Base-by-base conservation (phyloP, 2,888 invertebrate genomes). In the Melangyna quadrimaculata region DNA sequence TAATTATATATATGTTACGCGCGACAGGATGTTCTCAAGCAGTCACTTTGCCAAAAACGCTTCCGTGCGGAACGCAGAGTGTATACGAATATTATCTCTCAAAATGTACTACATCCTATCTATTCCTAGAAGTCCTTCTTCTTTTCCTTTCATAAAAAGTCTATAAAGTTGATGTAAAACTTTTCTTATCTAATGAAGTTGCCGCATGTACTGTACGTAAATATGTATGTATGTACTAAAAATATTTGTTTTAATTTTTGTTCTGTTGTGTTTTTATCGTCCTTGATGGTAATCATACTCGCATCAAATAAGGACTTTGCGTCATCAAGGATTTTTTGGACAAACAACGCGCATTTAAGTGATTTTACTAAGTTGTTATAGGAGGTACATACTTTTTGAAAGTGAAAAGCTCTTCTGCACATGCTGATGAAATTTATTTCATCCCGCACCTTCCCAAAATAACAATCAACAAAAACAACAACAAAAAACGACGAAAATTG, bases 1-100 rank as follows among this genome's bases (percentile, higher is more conserved):
- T 84, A 84, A 84, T 84, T 84, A 79, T 84, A 71, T 84, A 72
- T 72, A 75, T 79, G 75, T 69, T 70, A 79, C 74, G 77, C 78
- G 78, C 78, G 78, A 74, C 71, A 78, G 71, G 79, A 75, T 79
- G 59, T 67, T 79, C 61, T 61, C 24, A 67, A 79, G 71, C 27
- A 72, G 67, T 61, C 79, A 79, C 67, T 75, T 75, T 57, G 32
- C 27, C 61, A 45, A 79, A 79, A 72, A 71, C 55, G 37, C 71
- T 72, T 53, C 67, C 75, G 55, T 75, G 74, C 71, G 43, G 51
- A 75, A 75, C 79, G 59, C 63, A 74, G n/a, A n/a, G 19, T 32
- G 29, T 24, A 22, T 32, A 37, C 61, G 27, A 48, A 8, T 48
- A 29, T 32, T 59, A 32, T 59, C 65, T 59, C 65, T 29, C 29